A percentile compares a stretch with the other conserved stretches of the same genome.
phyloP scores from a whole-genome alignment of 2,113 vertebrate species.

The Verasper variegatus region DNA sequence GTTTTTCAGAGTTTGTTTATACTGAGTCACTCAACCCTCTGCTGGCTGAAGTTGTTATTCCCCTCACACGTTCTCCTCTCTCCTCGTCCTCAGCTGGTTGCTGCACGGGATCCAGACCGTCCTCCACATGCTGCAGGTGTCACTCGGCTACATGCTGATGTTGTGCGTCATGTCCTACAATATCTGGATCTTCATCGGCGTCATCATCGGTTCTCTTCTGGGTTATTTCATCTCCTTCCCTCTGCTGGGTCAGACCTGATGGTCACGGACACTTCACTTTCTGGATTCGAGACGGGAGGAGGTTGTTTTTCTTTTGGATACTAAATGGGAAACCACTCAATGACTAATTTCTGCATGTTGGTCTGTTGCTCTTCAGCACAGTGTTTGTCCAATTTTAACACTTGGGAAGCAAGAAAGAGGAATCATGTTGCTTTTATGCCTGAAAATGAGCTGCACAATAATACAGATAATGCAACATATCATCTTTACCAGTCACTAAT shows the following conservation, averaged over 20 bases:
- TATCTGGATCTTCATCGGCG: conserved; percentile 91
- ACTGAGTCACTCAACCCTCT: neutral
- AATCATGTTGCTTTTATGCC: neutral
- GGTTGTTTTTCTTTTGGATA: neutral
- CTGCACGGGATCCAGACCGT: conserved; percentile 84
- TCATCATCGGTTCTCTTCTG: conserved; percentile 85
- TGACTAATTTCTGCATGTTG: neutral
- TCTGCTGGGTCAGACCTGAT: conserved; percentile 72
- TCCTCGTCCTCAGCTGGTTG: conserved; percentile 65
- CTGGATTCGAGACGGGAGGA: neutral
- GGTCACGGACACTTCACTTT: neutral
- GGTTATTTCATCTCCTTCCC: conserved; percentile 92
- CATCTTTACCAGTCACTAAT: too few relatives aligned
- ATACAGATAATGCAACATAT: too few relatives aligned
- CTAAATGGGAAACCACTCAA: conserved; percentile 2
- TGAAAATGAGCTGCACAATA: neutral
- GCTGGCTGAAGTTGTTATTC: too few relatives aligned
- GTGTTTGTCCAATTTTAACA: neutral
- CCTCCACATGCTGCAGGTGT: conserved; percentile 90
- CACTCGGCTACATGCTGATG: conserved; percentile 94
- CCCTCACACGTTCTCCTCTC: neutral
- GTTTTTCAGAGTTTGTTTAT: neutral
- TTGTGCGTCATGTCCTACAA: conserved; percentile 98
- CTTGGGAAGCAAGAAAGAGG: neutral
- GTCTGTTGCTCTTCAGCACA: neutral